phyloP scores from a whole-genome alignment of 92 coral and sea anemone genomes.

The Zoanthus gigantus region DNA sequence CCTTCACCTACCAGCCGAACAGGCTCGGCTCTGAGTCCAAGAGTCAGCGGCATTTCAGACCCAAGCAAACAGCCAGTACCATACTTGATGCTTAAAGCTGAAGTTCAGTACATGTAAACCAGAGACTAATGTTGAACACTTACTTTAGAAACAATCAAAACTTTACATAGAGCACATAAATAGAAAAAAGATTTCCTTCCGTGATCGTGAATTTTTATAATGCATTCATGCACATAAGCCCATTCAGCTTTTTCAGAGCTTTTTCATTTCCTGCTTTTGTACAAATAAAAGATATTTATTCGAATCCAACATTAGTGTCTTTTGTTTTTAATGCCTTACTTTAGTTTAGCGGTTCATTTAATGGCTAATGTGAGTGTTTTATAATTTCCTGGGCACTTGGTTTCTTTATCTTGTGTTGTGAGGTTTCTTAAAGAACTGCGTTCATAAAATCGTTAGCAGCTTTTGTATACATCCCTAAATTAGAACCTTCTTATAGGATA shows the following conservation, averaged over 20 bases:
- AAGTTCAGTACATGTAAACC: slow-evolving; percentile 66
- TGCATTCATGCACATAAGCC: not conserved
- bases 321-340: slow-evolving; percentile 21
- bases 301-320: slow-evolving; percentile 17
- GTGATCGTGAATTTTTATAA: slow-evolving; percentile 22
- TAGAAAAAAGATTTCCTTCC: not conserved
- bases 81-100: slow-evolving; percentile 69
- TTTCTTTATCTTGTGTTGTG: slow-evolving; percentile 36
- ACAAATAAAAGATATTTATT: slow-evolving; percentile 26
- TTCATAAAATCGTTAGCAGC: not conserved
- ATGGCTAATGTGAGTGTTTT: slow-evolving; percentile 19
- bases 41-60: slow-evolving; percentile 18
- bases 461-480: slow-evolving; percentile 24
- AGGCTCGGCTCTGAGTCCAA: slow-evolving; percentile 14
- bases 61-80: slow-evolving; percentile 49
- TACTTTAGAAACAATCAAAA: not conserved
- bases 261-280: slow-evolving; percentile 25
- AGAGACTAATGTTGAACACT: not conserved
- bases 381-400: slow-evolving; percentile 38
- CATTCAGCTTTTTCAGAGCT: not conserved
- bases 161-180: not conserved
- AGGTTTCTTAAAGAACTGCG: slow-evolving; percentile 33
- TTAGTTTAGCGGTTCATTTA: slow-evolving; percentile 19
- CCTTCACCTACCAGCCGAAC: slow-evolving; percentile 48
- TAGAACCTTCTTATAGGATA: slow-evolving; percentile 13